These are phyloP conservation scores for Danio albolineatus DNA, from an alignment of 2,797 vertebrate species.

Conservation along the genomic window DNA sequence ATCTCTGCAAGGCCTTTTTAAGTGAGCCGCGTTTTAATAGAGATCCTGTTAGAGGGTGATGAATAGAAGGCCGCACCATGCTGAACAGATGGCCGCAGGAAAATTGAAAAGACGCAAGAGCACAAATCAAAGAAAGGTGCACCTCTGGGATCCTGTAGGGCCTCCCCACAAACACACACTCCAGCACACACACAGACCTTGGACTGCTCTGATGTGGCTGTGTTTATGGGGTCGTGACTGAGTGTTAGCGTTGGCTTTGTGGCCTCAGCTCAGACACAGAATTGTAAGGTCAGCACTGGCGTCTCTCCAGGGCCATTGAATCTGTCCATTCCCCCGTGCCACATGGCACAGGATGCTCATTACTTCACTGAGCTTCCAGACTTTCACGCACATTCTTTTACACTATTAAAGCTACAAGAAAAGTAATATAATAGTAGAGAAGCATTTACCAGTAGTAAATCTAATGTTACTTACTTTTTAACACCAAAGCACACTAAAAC, in stretches of 20 bases:
- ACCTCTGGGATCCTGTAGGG: conserved; percentile 59
- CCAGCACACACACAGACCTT: conserved; percentile 4
- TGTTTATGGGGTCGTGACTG: conserved; percentile 41
- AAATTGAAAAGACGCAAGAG: conserved; percentile 67
- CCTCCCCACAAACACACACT: not conserved
- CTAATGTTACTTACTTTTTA: not conserved
- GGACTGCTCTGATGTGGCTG: conserved; percentile 37
- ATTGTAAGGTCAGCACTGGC: conserved; percentile 54
- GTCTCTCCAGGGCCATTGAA: conserved; percentile 42
- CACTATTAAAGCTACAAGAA: not conserved
- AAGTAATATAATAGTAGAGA: not conserved
- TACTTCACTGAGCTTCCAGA: conserved; percentile 17
- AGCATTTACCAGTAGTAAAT: not conserved
- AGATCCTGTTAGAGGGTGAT: conserved; percentile 71
- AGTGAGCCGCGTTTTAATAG: conserved; percentile 64
- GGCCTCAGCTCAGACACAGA: conserved; percentile 31
- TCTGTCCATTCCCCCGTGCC: conserved; percentile 28
- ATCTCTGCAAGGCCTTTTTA: conserved; percentile 63
- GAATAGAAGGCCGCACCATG: conserved; percentile 60
- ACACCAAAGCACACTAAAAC: not conserved
- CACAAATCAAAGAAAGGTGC: conserved; percentile 65
- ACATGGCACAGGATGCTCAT: not conserved
- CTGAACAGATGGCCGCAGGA: conserved; percentile 68
- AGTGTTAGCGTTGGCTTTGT: conserved; percentile 49
- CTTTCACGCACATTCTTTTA: conserved; percentile 58